Base-by-base conservation (phyloP, 2,888 invertebrate genomes). In the Scaptomyza polygonia region DNA sequence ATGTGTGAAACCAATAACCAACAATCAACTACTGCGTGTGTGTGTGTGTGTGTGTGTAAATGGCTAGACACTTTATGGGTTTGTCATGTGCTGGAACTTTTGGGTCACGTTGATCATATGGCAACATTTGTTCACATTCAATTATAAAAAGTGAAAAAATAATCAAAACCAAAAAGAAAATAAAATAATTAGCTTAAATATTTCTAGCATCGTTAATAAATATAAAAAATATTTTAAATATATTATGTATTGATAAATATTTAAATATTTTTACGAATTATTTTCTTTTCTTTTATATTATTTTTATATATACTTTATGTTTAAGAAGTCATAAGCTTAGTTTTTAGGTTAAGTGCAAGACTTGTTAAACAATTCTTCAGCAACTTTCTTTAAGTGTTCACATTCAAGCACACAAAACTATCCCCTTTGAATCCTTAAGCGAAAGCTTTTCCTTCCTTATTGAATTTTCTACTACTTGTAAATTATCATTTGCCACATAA, bases 1-100 rank as follows among this genome's bases (percentile, higher is more conserved):
- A n/a, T n/a, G 71, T 59, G 40, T 65, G 44, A 72, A 72, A 49
- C 75, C 81, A 84, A 87, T 87, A 89, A 88, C 89, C 88, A 84
- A 77, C 82, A 89, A 89, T 87, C 84, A 82, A 78, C 61, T 67
- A 11, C 53, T 49, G 25, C 40, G 14, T 39, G 25, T 36, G 62
- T 21, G 34, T 43, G 16, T 59, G 47, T 47, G 25, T 21, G 27
- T 36, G 43, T 30, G 40, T 45, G 52, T 42, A 14, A 36, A 45
- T 29, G 29, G 30, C 49, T 66, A 83, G 72, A 72, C 72, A 83
- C 49, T 79, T 83, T 86, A 83, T 86, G 84, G 64, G 83, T 66
- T 63, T 82, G 64, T 58, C 63, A 79, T 72, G 83, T 79, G 77
- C 66, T 34, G 44, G 66, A 56, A 56, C 5, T 76, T 73, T 66